Evolutionary conservation across 1,140 invertebrate genomes (phyloP).

Genomic region (Drosophila seguyi): DNA sequence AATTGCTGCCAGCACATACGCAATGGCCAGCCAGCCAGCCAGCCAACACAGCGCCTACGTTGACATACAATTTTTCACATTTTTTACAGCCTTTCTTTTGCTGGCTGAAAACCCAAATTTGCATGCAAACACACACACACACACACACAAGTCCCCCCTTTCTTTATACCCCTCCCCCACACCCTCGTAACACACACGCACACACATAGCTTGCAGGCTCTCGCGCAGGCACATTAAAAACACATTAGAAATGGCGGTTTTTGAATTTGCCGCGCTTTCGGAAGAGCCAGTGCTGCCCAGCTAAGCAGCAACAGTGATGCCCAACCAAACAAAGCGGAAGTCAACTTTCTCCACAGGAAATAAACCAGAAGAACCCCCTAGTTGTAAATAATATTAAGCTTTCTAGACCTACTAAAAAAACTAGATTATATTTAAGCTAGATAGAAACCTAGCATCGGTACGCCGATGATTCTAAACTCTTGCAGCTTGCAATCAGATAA

Average conservation of each 20-base stretch:
- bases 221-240: slow-evolving; percentile 1
- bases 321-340: background rate
- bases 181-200: background rate
- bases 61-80: slow-evolving; percentile 27
- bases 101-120: slow-evolving; percentile 20
- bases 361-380: background rate
- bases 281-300: slow-evolving; percentile 15
- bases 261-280: slow-evolving; percentile 4
- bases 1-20: slow-evolving; percentile 38
- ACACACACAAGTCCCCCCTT: background rate
- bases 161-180: too few relatives aligned
- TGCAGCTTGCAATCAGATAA: too few relatives aligned
- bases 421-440: too few relatives aligned
- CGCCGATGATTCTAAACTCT: too few relatives aligned
- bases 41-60: slow-evolving; percentile 17
- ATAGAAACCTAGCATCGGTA: too few relatives aligned
- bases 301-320: background rate
- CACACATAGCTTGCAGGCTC: background rate
- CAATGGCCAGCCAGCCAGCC: slow-evolving; percentile 21
- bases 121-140: slow-evolving; percentile 7
- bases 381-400: background rate
- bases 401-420: background rate
- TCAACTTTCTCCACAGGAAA: background rate
- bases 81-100: slow-evolving; percentile 5
- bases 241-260: background rate